These are phyloP conservation scores for Camponotus fellah DNA, from an alignment of 2,888 invertebrate genomes.

Conservation along the genomic window DNA sequence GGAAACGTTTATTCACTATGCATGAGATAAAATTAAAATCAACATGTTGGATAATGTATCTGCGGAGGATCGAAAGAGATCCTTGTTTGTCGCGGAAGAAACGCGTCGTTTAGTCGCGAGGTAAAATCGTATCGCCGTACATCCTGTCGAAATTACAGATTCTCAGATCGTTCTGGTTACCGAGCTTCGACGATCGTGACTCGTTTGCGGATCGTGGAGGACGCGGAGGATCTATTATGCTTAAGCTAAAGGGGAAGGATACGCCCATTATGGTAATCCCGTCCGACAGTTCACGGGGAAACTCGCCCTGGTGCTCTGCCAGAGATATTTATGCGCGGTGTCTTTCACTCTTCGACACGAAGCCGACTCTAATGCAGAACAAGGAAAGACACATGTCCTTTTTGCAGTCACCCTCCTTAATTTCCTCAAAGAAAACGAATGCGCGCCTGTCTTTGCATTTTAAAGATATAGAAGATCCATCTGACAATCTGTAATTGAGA, in stretches of 20 bases:
- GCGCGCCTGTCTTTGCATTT: constrained; percentile 21
- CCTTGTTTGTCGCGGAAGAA: constrained; percentile 27
- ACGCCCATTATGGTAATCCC: constrained; percentile 74
- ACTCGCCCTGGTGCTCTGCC: constrained; percentile 25
- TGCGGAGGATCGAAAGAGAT: constrained; percentile 16
- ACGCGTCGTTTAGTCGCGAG: constrained; percentile 42
- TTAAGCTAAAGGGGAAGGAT: constrained; percentile 69
- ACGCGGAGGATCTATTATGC: constrained; percentile 74
- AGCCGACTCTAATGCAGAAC: constrained; percentile 42
- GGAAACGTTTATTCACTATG: background rate
- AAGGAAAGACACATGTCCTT: constrained; percentile 45
- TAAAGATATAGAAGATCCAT: background rate
- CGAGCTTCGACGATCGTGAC: constrained; percentile 60
- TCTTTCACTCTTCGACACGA: constrained; percentile 53
- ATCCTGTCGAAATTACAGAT: constrained; percentile 58
- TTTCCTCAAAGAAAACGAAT: constrained; percentile 45
- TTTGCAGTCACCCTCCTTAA: constrained; percentile 29
- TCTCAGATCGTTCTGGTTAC: constrained; percentile 59
- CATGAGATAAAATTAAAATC: background rate
- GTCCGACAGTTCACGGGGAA: constrained; percentile 56
- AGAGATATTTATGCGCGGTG: constrained; percentile 64
- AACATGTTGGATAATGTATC: background rate
- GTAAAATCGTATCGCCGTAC: constrained; percentile 52
- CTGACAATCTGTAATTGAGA: constrained; percentile 18
- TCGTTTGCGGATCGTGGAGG: constrained; percentile 62